A percentile compares a stretch with the other conserved stretches of the same genome.
Conservation (phyloP, 2,797 vertebrate species). For the Cryptoblepharus egeriae region DNA sequence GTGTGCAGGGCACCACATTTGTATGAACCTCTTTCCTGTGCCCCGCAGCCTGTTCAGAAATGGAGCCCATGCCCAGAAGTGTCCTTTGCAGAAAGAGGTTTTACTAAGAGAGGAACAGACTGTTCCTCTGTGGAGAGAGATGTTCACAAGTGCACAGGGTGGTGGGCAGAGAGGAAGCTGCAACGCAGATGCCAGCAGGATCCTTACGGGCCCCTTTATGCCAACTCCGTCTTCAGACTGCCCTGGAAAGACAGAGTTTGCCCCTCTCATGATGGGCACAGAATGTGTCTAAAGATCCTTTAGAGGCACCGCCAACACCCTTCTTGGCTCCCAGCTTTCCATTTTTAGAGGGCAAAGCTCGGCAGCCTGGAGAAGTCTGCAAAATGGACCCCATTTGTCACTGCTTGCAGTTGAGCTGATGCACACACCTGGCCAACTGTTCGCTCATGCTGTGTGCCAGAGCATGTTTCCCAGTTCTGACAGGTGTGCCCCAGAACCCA, state of each 20-base stretch:
- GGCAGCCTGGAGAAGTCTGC: conserved; percentile 42
- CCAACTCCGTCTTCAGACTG: conserved; percentile 50
- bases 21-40: no score
- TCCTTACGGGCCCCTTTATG: conserved; percentile 36
- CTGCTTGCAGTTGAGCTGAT: neutral
- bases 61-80: no score
- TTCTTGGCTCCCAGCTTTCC: conserved; percentile 51
- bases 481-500: neutral
- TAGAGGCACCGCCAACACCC: conserved; percentile 48
- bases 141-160: neutral
- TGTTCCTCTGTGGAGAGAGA: neutral
- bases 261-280: conserved; percentile 40
- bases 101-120: fast-evolving
- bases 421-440: neutral
- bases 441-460: fast-evolving
- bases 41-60: no score
- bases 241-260: neutral
- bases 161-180: neutral
- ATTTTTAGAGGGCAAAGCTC: conserved; percentile 57
- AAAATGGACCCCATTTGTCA: conserved; percentile 66
- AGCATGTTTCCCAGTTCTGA: neutral
- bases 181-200: conserved; percentile 42
- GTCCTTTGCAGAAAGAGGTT: no score
- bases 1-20: no score
- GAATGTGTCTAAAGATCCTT: conserved; percentile 56